These are phyloP conservation scores for Dendroctonus ponderosae DNA, from an alignment of 1,140 invertebrate genomes.

Conservation along the genomic window DNA sequence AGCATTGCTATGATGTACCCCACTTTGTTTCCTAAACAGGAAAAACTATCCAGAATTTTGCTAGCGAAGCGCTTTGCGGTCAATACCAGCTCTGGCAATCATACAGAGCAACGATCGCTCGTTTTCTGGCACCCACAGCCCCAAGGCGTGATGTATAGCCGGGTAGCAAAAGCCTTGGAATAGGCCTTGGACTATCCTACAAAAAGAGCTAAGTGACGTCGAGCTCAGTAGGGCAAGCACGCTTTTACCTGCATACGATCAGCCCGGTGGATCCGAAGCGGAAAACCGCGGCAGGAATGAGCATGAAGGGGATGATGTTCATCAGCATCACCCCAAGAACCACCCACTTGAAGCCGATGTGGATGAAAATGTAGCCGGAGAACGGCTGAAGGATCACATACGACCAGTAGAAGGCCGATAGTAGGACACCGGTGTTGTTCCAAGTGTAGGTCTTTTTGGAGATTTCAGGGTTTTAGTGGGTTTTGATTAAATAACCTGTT, in stretches of 20 bases:
- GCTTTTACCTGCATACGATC: slow-evolving; percentile 5
- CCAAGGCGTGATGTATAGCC: not conserved
- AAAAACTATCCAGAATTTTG: not conserved
- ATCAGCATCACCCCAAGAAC: slow-evolving; percentile 3
- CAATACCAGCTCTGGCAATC: slow-evolving; percentile 4
- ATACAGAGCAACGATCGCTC: slow-evolving; percentile 12
- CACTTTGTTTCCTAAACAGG: slow-evolving; percentile 13
- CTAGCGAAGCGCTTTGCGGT: not conserved
- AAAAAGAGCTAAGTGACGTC: not conserved
- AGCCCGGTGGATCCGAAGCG: slow-evolving; percentile 9
- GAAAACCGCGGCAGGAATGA: slow-evolving; percentile 5
- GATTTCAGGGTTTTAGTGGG: not conserved
- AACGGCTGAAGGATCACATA: slow-evolving; percentile 20
- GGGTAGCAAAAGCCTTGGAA: slow-evolving; percentile 15
- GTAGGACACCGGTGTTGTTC: slow-evolving; percentile 11
- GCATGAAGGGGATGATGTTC: slow-evolving; percentile 10
- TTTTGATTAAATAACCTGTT: not conserved
- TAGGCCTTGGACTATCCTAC: slow-evolving; percentile 10
- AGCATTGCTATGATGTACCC: slow-evolving; percentile 71
- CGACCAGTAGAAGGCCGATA: slow-evolving; percentile 13
- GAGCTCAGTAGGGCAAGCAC: not conserved
- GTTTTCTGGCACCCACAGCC: slow-evolving; percentile 5
- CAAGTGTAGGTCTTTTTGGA: slow-evolving; percentile 16
- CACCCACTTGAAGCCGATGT: slow-evolving; percentile 16
- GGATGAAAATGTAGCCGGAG: slow-evolving; percentile 17